Evolutionary conservation across 1,140 invertebrate genomes (phyloP).

Genomic region (Drosophila guanche): DNA sequence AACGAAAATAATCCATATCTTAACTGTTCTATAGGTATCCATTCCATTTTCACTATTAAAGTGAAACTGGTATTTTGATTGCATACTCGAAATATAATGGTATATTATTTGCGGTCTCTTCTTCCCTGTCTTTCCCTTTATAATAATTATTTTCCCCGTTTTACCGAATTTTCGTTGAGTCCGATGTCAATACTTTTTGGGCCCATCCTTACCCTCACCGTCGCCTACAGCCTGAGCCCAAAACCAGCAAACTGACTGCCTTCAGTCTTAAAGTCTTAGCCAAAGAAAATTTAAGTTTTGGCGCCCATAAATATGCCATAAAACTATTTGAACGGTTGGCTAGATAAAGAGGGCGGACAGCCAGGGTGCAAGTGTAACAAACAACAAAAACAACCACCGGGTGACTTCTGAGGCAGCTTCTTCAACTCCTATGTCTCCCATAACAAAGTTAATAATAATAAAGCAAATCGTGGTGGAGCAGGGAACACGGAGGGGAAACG

Average conservation of each 20-base stretch:
- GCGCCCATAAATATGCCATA: conserved; percentile 80
- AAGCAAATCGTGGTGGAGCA: conserved; percentile 36
- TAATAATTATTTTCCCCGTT: conserved; percentile 73
- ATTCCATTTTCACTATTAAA: too few species aligned
- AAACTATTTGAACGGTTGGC: conserved; percentile 71
- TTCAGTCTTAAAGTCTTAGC: conserved; percentile 74
- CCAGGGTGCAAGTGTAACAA: conserved; percentile 68
- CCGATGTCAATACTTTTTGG: conserved; percentile 48
- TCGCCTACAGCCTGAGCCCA: too few species aligned
- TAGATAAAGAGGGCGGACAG: conserved; percentile 77
- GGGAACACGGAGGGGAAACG: conserved; percentile 4
- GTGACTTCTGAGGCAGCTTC: conserved; percentile 54
- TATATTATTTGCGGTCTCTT: conserved; percentile 39
- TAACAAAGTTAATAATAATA: conserved; percentile 81
- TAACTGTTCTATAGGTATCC: too few species aligned
- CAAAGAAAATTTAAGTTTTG: conserved; percentile 73
- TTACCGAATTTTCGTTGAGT: conserved; percentile 69
- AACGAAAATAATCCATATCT: too few species aligned
- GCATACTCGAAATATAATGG: conserved; percentile 22
- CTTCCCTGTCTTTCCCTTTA: conserved; percentile 40
- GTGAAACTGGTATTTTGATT: neutral
- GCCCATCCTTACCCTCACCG: too few species aligned
- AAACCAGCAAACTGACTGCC: too few species aligned
- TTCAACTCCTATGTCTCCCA: conserved; percentile 43
- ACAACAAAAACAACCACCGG: conserved; percentile 52